Evolutionary conservation across 1,140 invertebrate genomes (phyloP), one percentile per base, ranked within the genome.

Genomic region (Trachymyrmex cornetzi): DNA sequence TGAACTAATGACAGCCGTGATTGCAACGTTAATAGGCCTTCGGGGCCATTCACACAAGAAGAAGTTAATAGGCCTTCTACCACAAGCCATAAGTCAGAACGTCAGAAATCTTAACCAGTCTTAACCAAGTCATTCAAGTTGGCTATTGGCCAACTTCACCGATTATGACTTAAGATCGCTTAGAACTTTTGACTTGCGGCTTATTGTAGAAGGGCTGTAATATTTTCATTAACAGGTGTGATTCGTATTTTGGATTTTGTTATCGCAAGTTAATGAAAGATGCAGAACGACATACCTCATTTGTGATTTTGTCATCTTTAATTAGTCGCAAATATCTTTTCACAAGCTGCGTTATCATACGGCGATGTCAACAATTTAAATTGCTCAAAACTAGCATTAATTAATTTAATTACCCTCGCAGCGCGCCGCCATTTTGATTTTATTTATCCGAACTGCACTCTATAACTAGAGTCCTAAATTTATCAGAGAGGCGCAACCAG

Each of bases 381-480:
- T 44, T 63, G 19, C 11, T 48, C 22, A 48, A n/a, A 63, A 63
- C 14, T 14, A 63, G 16, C 38, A 63, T 30, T 38, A 77, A 30
- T 63, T 30, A 44, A 77, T 48, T 2, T n/a, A 19, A 63, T 63
- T 30, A 14, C 6, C 3, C 6, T 9, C 2, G 24, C 12, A n/a
- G 11, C 16, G 16, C 12, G 38, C 3, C 57, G 57, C 75, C 75
- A 77, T 77, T 63, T 77, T 63, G 75, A 77, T 48, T 63, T 22
- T 24, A 24, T 48, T 16, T 6, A 1, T 61, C 9, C 9, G 38
- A 44, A 55, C 34, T 16, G 48, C 12, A 50, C 48, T 50, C 48
- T 34, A n/a, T n/a, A n/a, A n/a, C n/a, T n/a, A n/a, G n/a, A n/a
- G n/a, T n/a, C n/a, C n/a, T n/a, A n/a, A n/a, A n/a, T n/a, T n/a